Base-by-base conservation (phyloP, 1,140 invertebrate species). In the Aethina tumida region DNA sequence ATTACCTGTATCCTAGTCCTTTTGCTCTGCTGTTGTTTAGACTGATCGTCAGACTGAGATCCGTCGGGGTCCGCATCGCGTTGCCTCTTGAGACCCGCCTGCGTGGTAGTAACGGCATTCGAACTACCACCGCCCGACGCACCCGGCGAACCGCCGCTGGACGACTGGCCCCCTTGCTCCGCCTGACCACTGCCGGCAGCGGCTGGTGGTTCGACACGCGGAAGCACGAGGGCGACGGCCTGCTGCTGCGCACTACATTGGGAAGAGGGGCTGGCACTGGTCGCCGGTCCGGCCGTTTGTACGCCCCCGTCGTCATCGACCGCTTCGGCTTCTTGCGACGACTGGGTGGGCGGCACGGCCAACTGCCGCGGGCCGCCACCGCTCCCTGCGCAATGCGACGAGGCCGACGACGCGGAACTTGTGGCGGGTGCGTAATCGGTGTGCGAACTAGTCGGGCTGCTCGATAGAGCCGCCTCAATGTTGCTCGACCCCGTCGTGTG, bases 351-450 rank as follows among this genome's bases (percentile, higher is more conserved):
- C 12, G 62, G 65, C 26, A 52, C 62, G 34, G 39, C 57, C 56
- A 68, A 58, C 62, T 47, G 69, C 48, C 49, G 70, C 53, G 4
- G 72, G 58, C 43, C 70, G 62, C 51, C 52, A 64, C 54, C 52
- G n/a, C n/a, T n/a, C n/a, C n/a, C n/a, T n/a, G n/a, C n/a, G n/a
- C n/a, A n/a, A n/a, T n/a, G n/a, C n/a, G n/a, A n/a, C n/a, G n/a
- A n/a, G 65, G 59, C 52, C 36, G 56, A 41, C 40, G 47, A 55
- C 8, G 76, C 59, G 27, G 76, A 79, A 24, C 77, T 79, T 0
- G 76, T 79, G 0, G 76, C 76, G 2, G 77, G 77, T 67, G 79
- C 78, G 53, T 79, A 80, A 51, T 80, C 77, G 0, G 76, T 79
- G 43, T 74, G 71, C 7, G 70, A 72, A 25, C 70, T 73, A 28